Base-by-base conservation (phyloP, 1,140 invertebrate species). In the Drosophila nannoptera region DNA sequence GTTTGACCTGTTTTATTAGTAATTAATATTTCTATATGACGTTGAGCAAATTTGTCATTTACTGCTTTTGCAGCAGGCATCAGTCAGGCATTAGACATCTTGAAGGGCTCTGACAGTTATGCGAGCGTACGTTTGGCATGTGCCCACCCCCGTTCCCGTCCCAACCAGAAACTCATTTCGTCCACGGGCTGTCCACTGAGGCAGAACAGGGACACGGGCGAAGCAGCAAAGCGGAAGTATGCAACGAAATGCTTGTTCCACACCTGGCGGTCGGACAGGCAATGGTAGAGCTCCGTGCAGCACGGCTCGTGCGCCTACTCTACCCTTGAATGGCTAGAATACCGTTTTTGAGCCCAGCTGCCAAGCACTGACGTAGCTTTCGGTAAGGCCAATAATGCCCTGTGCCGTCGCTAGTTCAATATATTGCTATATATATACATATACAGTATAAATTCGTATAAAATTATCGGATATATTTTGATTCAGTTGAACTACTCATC, bases 141-240 rank as follows among this genome's bases (percentile, higher is more conserved):
- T 16, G 46, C 36, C 45, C 35, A 42, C 45, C 14, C 35, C 53
- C n/a, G 45, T 32, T 43, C 40, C 40, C 31, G 22, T 50, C 12
- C 45, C 22, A 22, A 22, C 22, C 22, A 2, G 22, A 22, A 22
- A 22, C 22, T 22, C 22, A 3, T 22, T 22, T 22, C 22, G 22
- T 22, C 22, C 22, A 22, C 22, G 22, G 22, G 22, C 22, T 22
- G 22, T 22, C 22, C 22, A 22, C 22, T 22, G 22, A 33, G 46
- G 29, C 77, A 80, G 56, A 64, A 55, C 73, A 75, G 72, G 72
- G 69, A 56, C 58, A 69, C 63, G 50, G 49, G 66, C 76, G 40
- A 86, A 73, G 76, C 81, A 84, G 60, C 69, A 84, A 86, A 74
- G 81, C 80, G 80, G 80, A 84, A 84, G 73, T 62, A 52, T 72